Evolutionary conservation across 2,888 invertebrate genomes (phyloP).

Genomic region (Drosophila picticornis): DNA sequence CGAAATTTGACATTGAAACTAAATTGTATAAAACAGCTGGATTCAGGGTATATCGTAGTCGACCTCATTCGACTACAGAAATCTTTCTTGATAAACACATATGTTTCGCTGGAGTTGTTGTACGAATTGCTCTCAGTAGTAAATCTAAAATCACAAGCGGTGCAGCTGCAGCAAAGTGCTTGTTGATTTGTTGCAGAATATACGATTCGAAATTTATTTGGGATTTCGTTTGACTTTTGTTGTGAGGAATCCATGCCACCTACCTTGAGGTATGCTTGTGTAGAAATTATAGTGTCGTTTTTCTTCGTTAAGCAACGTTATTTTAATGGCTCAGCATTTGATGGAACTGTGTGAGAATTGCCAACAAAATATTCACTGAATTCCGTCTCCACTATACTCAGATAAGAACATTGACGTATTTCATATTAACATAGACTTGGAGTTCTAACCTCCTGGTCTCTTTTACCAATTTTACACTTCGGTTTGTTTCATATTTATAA

Average conservation of each 20-base stretch:
- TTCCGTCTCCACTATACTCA: conserved; percentile 20
- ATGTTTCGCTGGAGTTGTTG: not conserved
- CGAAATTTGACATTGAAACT: too few relatives aligned
- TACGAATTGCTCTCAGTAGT: conserved; percentile 46
- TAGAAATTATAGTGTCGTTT: not conserved
- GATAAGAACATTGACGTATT: conserved; percentile 30
- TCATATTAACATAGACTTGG: conserved; percentile 27
- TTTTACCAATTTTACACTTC: not conserved
- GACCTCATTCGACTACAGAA: too few relatives aligned
- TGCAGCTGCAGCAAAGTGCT: conserved; percentile 3
- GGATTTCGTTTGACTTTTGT: conserved; percentile 15
- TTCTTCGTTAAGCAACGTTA: conserved; percentile 14
- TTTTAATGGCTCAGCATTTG: conserved; percentile 40
- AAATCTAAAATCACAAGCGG: conserved; percentile 16
- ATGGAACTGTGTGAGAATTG: conserved; percentile 55
- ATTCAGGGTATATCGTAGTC: too few relatives aligned
- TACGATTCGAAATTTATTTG: conserved; percentile 21
- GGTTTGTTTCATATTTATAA: not conserved
- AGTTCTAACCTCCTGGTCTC: not conserved
- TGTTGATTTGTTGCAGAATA: conserved; percentile 35
- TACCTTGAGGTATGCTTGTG: too few relatives aligned
- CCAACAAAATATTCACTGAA: conserved; percentile 48
- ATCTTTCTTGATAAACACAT: not conserved
- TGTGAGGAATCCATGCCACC: not conserved
- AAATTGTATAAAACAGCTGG: too few relatives aligned